These are phyloP conservation scores for Paradisaea rubra DNA, from an alignment of 2,113 vertebrate species.

Conservation along the genomic window DNA sequence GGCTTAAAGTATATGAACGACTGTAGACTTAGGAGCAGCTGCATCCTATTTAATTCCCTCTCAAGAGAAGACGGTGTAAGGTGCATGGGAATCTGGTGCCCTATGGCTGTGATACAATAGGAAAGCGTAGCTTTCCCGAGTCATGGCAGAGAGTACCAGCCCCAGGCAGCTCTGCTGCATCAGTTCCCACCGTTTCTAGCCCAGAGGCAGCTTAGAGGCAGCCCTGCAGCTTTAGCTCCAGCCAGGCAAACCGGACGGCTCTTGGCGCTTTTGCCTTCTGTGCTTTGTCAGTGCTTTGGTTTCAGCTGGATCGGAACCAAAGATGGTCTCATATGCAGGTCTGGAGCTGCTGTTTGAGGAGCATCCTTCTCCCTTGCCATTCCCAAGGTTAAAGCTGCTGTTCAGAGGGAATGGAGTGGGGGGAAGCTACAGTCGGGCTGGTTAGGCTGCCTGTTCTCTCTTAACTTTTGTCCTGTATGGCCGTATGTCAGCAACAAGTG, in stretches of 20 bases:
- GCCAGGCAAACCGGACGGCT: not conserved
- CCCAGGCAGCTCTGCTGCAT: not conserved
- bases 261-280: not conserved
- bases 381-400: not conserved
- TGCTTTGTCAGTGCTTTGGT: not conserved
- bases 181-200: conserved; percentile 7
- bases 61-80: not conserved
- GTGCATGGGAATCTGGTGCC: not conserved
- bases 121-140: not conserved
- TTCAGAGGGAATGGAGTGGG: not conserved
- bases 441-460: not conserved
- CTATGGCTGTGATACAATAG: not conserved
- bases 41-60: not conserved
- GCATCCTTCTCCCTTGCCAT: not conserved
- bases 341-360: not conserved
- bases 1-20: not conserved
- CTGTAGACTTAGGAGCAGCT: not conserved
- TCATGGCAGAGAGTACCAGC: not conserved
- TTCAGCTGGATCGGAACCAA: not conserved
- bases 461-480: not conserved
- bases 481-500: not conserved
- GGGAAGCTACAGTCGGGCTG: not conserved
- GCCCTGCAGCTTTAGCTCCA: not conserved
- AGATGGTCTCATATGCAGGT: rapidly evolving
- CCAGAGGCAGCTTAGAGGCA: not conserved